Evolutionary conservation across 2,797 vertebrate genomes (phyloP).

Genomic region (Glossophaga mutica): DNA sequence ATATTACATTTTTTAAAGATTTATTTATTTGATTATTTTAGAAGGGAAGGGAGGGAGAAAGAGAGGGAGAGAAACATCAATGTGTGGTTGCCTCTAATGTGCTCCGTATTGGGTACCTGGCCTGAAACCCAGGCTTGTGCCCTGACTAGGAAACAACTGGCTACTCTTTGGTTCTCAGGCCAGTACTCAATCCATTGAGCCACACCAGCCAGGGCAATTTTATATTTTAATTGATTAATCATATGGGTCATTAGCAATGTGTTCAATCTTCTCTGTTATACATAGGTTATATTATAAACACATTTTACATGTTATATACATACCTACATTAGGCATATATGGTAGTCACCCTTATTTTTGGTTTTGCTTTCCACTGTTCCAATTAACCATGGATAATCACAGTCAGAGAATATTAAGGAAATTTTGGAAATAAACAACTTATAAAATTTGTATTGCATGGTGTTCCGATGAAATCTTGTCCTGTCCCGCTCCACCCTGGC

Average conservation of each 20-base stretch:
- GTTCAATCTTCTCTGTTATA: neutral
- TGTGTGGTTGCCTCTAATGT: too few relatives aligned
- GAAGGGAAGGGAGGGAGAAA: too few relatives aligned
- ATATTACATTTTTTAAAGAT: constrained; percentile 9
- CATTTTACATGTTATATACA: neutral
- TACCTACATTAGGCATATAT: neutral
- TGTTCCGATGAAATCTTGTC: neutral
- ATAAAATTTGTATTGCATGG: neutral
- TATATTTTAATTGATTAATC: constrained; percentile 16
- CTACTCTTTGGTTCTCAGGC: too few relatives aligned
- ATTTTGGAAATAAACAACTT: neutral
- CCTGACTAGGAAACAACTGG: too few relatives aligned
- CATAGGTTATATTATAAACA: neutral
- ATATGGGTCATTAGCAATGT: neutral
- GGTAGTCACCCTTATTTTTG: neutral
- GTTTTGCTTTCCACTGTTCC: neutral
- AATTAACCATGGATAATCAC: neutral
- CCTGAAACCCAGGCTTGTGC: too few relatives aligned
- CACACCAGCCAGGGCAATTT: neutral
- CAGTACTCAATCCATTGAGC: too few relatives aligned
- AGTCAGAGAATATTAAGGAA: neutral
- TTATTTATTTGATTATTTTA: too few relatives aligned
- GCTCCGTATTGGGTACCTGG: too few relatives aligned
- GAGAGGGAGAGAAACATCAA: too few relatives aligned
- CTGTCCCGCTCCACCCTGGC: neutral